Base-by-base conservation (phyloP, 2,888 invertebrate genomes). In the Oscheius sp. region DNA sequence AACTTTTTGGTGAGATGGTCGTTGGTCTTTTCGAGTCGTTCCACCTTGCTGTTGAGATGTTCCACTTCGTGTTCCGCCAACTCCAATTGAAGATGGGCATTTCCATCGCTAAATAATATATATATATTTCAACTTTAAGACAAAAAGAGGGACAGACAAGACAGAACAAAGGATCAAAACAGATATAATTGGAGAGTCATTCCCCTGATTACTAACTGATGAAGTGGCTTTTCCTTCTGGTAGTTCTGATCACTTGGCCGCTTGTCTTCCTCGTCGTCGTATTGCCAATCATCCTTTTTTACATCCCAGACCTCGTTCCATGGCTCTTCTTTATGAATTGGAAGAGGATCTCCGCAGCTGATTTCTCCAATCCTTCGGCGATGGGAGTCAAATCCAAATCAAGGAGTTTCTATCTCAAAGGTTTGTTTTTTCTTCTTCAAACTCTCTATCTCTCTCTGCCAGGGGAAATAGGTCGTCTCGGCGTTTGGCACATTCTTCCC, bases 41-140 rank as follows among this genome's bases (percentile, higher is more conserved):
- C 79, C 69, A 93, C 91, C 88, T 94, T 94, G 76, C 92, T 90
- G 46, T 93, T 90, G 73, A 94, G 88, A 70, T 93, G 92, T 25
- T 92, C 91, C 68, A 93, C 91, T 89, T 95, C 95, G 90, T 92
- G 87, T 71, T 88, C 88, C n/a, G 88, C 86, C 65, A 89, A 76
- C 68, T 88, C 88, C 68, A 88, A 79, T 75, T 88, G 88, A 6
- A 88, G 81, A 65, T 87, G 83, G 17, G 86, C 76, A 66, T 86
- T 82, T 64, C 86, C 85, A 55, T 86, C 86, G 78, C 86, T 86
- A 61, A 66, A 86, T 78, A 61, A n/a, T n/a, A n/a, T n/a, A 27
- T 57, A 23, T 52, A 10, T 27, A 12, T 23, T 20, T 29, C 12
- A 20, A 23, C 31, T 12, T 8, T 23, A 37, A n/a, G n/a, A 46